A percentile compares a stretch with the other conserved stretches of the same genome.
Evolutionary conservation across 2,888 invertebrate genomes (phyloP).

Genomic region (Drosophila borealis): DNA sequence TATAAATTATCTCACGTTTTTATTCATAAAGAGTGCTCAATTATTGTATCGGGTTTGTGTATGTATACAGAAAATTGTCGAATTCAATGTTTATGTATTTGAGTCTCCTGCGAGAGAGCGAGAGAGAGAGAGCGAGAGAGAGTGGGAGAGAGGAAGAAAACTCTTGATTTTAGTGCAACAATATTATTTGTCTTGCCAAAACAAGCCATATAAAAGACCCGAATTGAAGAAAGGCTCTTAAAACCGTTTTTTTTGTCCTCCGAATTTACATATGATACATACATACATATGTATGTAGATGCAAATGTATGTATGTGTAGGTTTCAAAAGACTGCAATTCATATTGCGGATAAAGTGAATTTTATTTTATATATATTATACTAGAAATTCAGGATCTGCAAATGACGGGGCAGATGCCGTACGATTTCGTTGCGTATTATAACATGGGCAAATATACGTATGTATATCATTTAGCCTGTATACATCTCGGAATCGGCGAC

Average conservation of each 20-base stretch:
- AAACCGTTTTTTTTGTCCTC: too few species aligned
- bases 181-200: conserved; percentile 44
- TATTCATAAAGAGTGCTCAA: conserved; percentile 7
- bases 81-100: conserved; percentile 48
- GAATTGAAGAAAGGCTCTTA: background rate
- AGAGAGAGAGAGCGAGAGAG: conserved; percentile 1
- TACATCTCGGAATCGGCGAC: conserved; percentile 8
- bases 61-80: conserved; percentile 52
- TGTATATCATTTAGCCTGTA: conserved; percentile 17
- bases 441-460: conserved; percentile 21
- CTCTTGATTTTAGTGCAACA: conserved; percentile 23
- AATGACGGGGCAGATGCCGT: background rate
- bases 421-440: conserved; percentile 28
- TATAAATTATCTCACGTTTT: background rate
- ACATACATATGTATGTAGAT: too few species aligned
- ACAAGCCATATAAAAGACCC: conserved; percentile 57
- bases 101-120: conserved; percentile 18
- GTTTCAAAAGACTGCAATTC: too few species aligned
- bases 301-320: too few species aligned
- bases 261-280: too few species aligned
- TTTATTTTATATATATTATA: background rate
- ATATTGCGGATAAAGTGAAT: too few species aligned
- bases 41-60: conserved; percentile 37
- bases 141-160: conserved; percentile 13
- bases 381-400: background rate